Percentiles rank a stretch among this genome's conserved stretches.
Conservation (phyloP, 2,113 vertebrate genomes). For the Oncorhynchus masou region DNA sequence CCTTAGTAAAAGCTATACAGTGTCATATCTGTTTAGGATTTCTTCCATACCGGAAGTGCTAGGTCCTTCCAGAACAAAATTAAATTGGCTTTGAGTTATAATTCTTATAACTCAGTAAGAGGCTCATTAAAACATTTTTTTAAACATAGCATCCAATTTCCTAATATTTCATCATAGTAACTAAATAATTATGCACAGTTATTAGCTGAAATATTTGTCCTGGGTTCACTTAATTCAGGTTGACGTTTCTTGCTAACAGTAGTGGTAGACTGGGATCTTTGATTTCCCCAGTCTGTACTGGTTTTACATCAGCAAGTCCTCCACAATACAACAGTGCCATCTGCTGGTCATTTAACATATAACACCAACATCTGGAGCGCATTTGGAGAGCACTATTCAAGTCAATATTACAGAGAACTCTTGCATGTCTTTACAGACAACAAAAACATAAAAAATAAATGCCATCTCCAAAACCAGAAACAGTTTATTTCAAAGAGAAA, state of each 20-base stretch:
- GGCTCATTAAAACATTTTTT: slow-evolving; percentile 36
- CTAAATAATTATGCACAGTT: slow-evolving; percentile 70
- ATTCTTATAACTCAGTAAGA: slow-evolving; percentile 49
- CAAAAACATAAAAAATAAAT: no score
- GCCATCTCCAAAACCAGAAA: no score
- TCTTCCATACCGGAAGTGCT: neutral
- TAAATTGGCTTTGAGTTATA: slow-evolving; percentile 20
- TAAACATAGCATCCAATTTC: slow-evolving; percentile 61
- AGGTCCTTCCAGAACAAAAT: slow-evolving; percentile 32
- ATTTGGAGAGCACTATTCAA: neutral
- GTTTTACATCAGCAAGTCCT: neutral
- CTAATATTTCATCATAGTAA: slow-evolving; percentile 68
- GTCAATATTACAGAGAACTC: neutral
- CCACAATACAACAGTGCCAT: slow-evolving; percentile 70
- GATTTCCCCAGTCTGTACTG: slow-evolving; percentile 37
- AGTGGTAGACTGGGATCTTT: slow-evolving; percentile 55
- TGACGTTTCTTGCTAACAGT: slow-evolving; percentile 71
- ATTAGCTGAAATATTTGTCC: slow-evolving; percentile 74
- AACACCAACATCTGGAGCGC: slow-evolving; percentile 27
- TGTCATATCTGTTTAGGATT: no score
- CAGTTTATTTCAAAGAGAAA: no score
- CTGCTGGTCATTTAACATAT: slow-evolving; percentile 56
- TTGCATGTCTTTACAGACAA: no score
- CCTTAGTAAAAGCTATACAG: no score
- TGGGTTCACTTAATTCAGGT: slow-evolving; percentile 68